Conservation (phyloP, 37 sponge, comb jelly and placozoan species). For the Halisarca cf. caerulea region DNA sequence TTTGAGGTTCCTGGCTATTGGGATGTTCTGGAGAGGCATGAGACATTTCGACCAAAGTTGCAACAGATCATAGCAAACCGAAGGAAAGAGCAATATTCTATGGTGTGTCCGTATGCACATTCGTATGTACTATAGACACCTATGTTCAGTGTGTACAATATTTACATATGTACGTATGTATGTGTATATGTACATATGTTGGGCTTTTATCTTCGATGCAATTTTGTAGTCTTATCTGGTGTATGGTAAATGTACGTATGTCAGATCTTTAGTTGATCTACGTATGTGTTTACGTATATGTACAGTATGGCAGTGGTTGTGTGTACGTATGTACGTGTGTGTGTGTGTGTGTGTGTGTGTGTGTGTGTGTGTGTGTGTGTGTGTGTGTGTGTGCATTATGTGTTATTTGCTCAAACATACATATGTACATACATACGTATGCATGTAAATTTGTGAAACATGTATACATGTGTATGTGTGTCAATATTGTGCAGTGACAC, state of each 20-base stretch:
- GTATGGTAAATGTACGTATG: no score
- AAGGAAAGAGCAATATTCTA: conserved; percentile 35
- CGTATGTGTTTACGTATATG: background rate
- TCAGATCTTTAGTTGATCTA: background rate
- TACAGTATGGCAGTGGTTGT: background rate
- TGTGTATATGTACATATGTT: background rate
- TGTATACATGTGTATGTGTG: no score
- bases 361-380: conserved; percentile 25
- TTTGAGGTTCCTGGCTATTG: conserved; percentile 58
- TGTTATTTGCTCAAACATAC: background rate
- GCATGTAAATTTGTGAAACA: background rate
- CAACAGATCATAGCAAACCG: conserved; percentile 32
- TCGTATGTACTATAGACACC: no score
- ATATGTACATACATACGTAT: background rate
- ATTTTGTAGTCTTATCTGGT: background rate
- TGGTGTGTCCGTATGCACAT: conserved; percentile 28
- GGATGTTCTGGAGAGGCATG: conserved; percentile 40
- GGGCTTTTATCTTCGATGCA: no score
- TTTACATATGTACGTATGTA: background rate
- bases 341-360: conserved; percentile 32
- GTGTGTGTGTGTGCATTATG: no score
- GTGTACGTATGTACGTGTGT: conserved; percentile 17
- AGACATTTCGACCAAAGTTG: conserved; percentile 28
- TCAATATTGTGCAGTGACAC: no score
- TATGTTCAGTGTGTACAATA: background rate